Percentiles rank a stretch among this genome's conserved stretches.
Evolutionary conservation across 2,113 vertebrate genomes (phyloP).

Genomic region (Platichthys flesus): DNA sequence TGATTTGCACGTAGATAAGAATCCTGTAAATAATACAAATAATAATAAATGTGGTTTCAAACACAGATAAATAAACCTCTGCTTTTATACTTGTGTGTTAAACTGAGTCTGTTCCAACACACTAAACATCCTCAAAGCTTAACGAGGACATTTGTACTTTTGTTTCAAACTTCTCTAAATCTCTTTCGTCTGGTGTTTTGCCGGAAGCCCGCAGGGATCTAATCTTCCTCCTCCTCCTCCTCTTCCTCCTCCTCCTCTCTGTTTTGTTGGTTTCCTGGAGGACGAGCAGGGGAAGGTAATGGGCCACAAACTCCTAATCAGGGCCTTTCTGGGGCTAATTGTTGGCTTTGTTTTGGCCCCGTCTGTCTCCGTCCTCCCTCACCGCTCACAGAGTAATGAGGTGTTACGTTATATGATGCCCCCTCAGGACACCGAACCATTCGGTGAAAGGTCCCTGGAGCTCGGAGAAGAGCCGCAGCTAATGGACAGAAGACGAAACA

Average conservation of each 20-base stretch:
- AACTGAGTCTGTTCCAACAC: background rate
- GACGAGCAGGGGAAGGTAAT: conserved; percentile 47
- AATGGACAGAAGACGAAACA: conserved; percentile 38
- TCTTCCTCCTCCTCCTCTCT: background rate
- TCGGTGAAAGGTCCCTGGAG: conserved; percentile 36
- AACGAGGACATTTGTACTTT: background rate
- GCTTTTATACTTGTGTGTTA: no score
- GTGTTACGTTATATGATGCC: conserved; percentile 32
- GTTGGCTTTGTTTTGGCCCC: conserved; percentile 23
- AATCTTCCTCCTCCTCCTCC: background rate
- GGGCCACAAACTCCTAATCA: conserved; percentile 64
- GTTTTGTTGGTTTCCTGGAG: conserved; percentile 3
- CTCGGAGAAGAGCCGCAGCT: conserved; percentile 12
- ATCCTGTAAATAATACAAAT: no score
- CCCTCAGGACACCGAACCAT: conserved; percentile 49
- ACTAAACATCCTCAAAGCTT: background rate
- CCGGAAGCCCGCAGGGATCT: background rate
- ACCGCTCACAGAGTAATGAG: conserved; percentile 61
- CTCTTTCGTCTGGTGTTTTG: background rate
- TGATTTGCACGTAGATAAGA: no score
- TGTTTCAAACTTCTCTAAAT: background rate
- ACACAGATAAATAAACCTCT: no score
- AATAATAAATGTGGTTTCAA: no score
- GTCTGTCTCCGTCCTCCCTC: conserved; percentile 40
- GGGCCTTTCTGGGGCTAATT: conserved; percentile 56